Evolutionary conservation across 2,113 vertebrate species (phyloP), one percentile per base, ranked within the genome.

Genomic region (Miniopterus natalensis): DNA sequence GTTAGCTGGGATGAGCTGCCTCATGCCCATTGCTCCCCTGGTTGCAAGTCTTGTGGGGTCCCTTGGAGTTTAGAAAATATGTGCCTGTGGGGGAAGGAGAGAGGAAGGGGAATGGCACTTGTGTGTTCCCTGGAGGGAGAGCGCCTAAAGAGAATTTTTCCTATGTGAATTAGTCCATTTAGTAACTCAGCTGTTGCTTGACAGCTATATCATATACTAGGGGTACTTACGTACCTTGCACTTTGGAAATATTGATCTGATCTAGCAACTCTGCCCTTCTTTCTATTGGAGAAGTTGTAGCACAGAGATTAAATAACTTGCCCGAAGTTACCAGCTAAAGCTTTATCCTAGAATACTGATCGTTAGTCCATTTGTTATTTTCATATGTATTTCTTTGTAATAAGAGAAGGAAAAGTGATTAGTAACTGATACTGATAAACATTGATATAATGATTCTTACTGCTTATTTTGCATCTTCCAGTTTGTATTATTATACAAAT

Each of bases 341-440:
- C 45, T 92, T 92, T 93, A 49, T n/a, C 47, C n/a, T 84, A 71
- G 27, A 85, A 49, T 80, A 53, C 53, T 65, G 13, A 71, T 53
- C 20, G n/a, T 61, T 73, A 78, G 31, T 78, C 53, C 18, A 49
- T 90, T 95, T 79, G 53, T 88, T 93, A 9, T 87, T 96, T 61
- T 85, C 23, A 53, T 94, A 7, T 73, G 1, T 74, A 45, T 73
- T 63, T 89, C 40, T 92, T 94, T 75, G 21, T 66, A 55, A 20
- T 85, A n/a, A 93, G 59, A 80, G 59, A 93, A 89, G 42, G 47
- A 83, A 86, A 83, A 57, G 15, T 55, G 15, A 83, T 77, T 88
- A 57, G 71, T 79, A 84, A 79, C 15, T 92, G 11, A 23, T 75
- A 36, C 7, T 77, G 73, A 79, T 42, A 68, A 73, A 57, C 7